Evolutionary conservation across 2,113 vertebrate species (phyloP).

Genomic region (Pedetes capensis): DNA sequence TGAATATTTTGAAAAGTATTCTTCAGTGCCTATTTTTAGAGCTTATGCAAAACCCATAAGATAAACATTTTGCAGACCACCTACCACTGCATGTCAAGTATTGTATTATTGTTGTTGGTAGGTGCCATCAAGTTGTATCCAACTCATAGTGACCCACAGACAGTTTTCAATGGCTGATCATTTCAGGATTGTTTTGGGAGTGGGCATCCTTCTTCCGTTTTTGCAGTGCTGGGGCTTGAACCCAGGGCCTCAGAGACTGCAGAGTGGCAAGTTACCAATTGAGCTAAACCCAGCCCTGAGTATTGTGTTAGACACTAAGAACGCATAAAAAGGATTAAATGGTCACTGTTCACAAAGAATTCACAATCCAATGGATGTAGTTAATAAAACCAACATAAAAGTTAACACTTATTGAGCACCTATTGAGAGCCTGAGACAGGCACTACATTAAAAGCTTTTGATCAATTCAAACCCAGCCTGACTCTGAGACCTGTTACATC

Average conservation of each 20-base stretch:
- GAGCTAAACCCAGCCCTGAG: too few species aligned
- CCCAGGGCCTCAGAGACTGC: too few species aligned
- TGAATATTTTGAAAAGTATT: conserved; percentile 30
- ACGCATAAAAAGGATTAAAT: not conserved
- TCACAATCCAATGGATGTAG: not conserved
- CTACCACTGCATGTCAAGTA: not conserved
- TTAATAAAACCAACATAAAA: not conserved
- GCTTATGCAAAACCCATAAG: conserved; percentile 13
- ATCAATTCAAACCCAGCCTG: not conserved
- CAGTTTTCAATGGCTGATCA: too few species aligned
- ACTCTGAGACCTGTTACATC: not conserved
- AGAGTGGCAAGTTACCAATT: too few species aligned
- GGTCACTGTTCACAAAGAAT: not conserved
- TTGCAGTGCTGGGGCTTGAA: too few species aligned
- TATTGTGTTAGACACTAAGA: not conserved
- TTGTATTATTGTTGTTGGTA: too few species aligned
- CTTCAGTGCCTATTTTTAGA: not conserved
- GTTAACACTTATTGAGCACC: not conserved
- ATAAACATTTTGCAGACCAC: not conserved
- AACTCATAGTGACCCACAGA: too few species aligned
- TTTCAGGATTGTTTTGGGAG: too few species aligned
- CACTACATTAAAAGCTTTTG: not conserved
- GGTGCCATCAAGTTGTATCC: too few species aligned
- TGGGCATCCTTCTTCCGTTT: too few species aligned
- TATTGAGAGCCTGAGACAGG: not conserved